phyloP scores from a whole-genome alignment of 2,888 invertebrate species.

The Noctua comes region DNA sequence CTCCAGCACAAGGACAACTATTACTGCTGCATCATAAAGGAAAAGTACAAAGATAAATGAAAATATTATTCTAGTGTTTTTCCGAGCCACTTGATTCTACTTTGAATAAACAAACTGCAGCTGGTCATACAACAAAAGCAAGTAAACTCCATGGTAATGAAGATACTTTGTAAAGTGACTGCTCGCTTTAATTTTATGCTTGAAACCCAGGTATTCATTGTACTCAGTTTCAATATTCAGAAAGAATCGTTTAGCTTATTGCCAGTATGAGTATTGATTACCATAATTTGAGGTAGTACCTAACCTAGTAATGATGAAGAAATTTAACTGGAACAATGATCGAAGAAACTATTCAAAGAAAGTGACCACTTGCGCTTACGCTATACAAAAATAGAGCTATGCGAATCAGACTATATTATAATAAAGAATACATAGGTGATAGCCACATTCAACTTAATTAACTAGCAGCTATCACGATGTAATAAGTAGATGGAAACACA shows the following conservation, averaged over 20 bases:
- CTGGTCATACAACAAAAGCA: constrained; percentile 26
- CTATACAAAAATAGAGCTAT: constrained; percentile 2
- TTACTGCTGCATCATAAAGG: constrained; percentile 21
- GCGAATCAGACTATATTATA: not conserved
- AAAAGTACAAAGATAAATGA: constrained; percentile 42
- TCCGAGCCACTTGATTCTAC: constrained; percentile 40
- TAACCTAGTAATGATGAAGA: not conserved
- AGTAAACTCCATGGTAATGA: constrained; percentile 27
- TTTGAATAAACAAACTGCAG: constrained; percentile 46
- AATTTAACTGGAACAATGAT: not conserved
- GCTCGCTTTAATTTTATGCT: constrained; percentile 4
- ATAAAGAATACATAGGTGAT: not conserved
- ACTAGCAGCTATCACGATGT: not conserved
- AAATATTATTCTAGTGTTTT: constrained; percentile 52
- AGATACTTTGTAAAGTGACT: constrained; percentile 29
- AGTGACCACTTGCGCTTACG: not conserved
- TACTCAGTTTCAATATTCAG: not conserved
- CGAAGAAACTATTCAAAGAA: not conserved
- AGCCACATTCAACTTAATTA: constrained; percentile 9
- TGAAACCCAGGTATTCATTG: not conserved
- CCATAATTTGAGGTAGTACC: not conserved
- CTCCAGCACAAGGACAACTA: constrained; percentile 38
- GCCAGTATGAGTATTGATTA: not conserved
- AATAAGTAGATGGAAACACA: constrained; percentile 15
- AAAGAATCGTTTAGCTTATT: not conserved